Percentiles rank a stretch among this genome's conserved stretches.
These are phyloP conservation scores for Heterohyrax brucei DNA, from an alignment of 2,797 vertebrate genomes.

Conservation along the genomic window DNA sequence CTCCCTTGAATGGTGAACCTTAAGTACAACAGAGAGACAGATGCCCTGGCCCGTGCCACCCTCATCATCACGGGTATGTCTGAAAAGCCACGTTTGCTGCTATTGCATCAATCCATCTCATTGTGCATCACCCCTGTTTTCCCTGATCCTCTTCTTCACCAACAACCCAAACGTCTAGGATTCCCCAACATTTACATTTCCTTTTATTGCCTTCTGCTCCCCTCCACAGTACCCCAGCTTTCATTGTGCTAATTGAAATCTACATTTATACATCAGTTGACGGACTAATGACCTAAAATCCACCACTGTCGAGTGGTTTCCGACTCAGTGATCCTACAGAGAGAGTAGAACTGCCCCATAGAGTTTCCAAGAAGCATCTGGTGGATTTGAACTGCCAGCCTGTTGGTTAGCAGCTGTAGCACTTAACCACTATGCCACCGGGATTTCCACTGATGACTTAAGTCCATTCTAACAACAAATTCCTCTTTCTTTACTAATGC, in stretches of 20 bases:
- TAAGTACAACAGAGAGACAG: background rate
- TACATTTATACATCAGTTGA: conserved; percentile 17
- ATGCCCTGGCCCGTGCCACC: background rate
- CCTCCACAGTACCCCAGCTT: background rate
- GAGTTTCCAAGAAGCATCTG: no score
- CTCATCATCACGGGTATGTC: background rate
- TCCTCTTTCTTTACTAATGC: conserved; percentile 1
- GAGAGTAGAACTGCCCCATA: no score
- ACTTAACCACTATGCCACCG: no score
- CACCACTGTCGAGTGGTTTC: no score
- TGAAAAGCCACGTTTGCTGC: background rate
- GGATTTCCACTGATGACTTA: background rate
- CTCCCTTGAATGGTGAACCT: background rate
- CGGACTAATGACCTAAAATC: background rate
- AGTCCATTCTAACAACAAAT: conserved; percentile 20
- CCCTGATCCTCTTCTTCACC: background rate
- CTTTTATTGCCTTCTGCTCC: conserved; percentile 13
- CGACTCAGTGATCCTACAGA: no score
- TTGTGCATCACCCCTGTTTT: no score
- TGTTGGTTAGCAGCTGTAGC: no score
- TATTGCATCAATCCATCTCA: background rate
- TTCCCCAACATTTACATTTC: background rate
- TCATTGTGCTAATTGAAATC: conserved; percentile 43
- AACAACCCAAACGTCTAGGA: background rate
- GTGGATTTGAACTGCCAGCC: no score